phyloP scores from a whole-genome alignment of 2,888 invertebrate species.

The Dione juno region DNA sequence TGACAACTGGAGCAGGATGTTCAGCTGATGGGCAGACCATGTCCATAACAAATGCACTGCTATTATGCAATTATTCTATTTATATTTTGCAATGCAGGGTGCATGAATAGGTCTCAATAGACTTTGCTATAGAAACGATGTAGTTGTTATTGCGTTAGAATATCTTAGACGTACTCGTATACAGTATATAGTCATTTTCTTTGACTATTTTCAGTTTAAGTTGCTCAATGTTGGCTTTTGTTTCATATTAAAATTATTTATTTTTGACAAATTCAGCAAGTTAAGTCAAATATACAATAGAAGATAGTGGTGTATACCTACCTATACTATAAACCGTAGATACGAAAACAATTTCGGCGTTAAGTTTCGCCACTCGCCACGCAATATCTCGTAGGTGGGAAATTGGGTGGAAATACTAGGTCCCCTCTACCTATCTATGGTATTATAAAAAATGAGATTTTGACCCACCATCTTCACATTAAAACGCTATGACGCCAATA shows the following conservation, averaged over 20 bases:
- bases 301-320: no score
- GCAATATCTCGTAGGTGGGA: no score
- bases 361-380: no score
- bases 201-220: no score
- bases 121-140: not conserved
- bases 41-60: conserved; percentile 18
- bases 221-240: no score
- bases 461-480: not conserved
- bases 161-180: not conserved
- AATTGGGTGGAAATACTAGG: no score
- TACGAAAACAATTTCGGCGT: no score
- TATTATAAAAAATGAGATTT: not conserved
- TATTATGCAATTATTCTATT: conserved; percentile 18
- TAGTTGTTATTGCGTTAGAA: not conserved
- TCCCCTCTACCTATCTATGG: no score
- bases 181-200: not conserved
- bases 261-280: no score
- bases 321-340: no score
- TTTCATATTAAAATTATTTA: no score
- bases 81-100: conserved; percentile 18
- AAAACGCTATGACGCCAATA: not conserved
- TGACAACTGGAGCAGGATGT: conserved; percentile 11
- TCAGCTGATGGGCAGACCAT: conserved; percentile 14
- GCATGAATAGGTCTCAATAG: conserved; percentile 19
- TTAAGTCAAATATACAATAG: no score